Conservation (phyloP, 2,797 vertebrate species). For the Miichthys miiuy region DNA sequence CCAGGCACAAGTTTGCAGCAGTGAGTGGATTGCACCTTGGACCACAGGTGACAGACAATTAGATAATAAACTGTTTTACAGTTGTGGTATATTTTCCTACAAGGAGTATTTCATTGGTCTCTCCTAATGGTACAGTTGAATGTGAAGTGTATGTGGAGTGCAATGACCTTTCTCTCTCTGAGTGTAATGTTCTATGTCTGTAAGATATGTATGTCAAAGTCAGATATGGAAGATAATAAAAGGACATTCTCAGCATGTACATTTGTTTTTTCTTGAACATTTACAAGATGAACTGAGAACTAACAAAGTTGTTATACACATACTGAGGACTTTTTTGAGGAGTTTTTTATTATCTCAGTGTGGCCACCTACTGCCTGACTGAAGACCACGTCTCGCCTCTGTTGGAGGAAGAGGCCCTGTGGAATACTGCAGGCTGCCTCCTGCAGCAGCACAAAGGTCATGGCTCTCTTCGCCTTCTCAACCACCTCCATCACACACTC, state of each 20-base stretch:
- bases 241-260: too few relatives aligned
- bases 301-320: neutral
- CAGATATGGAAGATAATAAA: too few relatives aligned
- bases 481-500: constrained; percentile 94
- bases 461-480: constrained; percentile 91
- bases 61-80: neutral
- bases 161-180: too few relatives aligned
- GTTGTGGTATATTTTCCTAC: neutral
- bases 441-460: constrained; percentile 97
- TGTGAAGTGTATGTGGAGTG: too few relatives aligned
- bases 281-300: neutral
- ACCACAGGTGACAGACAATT: neutral
- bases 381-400: constrained; percentile 95
- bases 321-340: neutral
- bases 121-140: too few relatives aligned
- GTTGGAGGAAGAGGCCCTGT: constrained; percentile 93
- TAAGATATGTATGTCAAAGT: too few relatives aligned
- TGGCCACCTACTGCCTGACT: constrained; percentile 93
- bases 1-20: neutral
- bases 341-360: constrained; percentile 8
- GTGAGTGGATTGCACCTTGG: neutral
- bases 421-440: constrained; percentile 94
- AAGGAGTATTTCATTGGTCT: too few relatives aligned
- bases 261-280: neutral
- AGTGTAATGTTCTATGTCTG: too few relatives aligned